Evolutionary conservation across 2,888 invertebrate genomes (phyloP).

Genomic region (Drosophila cracens): DNA sequence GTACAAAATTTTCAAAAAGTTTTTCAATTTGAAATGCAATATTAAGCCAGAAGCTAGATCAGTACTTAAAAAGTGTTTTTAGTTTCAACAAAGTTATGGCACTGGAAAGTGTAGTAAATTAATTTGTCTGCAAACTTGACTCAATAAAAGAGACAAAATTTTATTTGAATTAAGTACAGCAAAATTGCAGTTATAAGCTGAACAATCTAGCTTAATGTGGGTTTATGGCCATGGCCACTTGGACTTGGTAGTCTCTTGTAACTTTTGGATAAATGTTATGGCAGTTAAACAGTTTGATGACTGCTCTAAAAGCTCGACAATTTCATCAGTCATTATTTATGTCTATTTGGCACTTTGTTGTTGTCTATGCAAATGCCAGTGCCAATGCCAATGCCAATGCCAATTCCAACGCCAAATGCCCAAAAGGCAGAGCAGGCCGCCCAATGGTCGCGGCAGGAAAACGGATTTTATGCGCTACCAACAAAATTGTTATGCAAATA

Average conservation of each 20-base stretch:
- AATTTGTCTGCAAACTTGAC: neutral
- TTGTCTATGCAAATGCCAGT: slow-evolving; percentile 63
- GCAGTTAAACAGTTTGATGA: slow-evolving; percentile 12
- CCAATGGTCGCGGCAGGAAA: slow-evolving; percentile 64
- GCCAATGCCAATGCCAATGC: slow-evolving; percentile 50
- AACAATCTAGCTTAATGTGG: neutral
- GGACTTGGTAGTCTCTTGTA: neutral
- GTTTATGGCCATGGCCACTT: neutral
- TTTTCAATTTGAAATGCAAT: too few relatives aligned
- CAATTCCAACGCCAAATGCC: slow-evolving; percentile 40
- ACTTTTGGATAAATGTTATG: slow-evolving; percentile 12
- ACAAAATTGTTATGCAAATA: slow-evolving; percentile 70
- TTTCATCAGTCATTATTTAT: slow-evolving; percentile 77
- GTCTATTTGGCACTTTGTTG: slow-evolving; percentile 64
- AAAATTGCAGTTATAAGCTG: neutral
- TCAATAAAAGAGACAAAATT: neutral
- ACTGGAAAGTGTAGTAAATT: neutral
- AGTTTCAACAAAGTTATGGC: too few relatives aligned
- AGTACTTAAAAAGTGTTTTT: too few relatives aligned
- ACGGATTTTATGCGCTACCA: slow-evolving; percentile 53
- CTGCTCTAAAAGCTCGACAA: slow-evolving; percentile 44
- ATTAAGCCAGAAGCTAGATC: too few relatives aligned
- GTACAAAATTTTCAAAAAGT: neutral
- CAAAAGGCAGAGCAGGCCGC: slow-evolving; percentile 44
- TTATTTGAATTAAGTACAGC: neutral